These are phyloP conservation scores for Nyctibius bracteatus DNA, from an alignment of 2,113 vertebrate species.

Conservation along the genomic window DNA sequence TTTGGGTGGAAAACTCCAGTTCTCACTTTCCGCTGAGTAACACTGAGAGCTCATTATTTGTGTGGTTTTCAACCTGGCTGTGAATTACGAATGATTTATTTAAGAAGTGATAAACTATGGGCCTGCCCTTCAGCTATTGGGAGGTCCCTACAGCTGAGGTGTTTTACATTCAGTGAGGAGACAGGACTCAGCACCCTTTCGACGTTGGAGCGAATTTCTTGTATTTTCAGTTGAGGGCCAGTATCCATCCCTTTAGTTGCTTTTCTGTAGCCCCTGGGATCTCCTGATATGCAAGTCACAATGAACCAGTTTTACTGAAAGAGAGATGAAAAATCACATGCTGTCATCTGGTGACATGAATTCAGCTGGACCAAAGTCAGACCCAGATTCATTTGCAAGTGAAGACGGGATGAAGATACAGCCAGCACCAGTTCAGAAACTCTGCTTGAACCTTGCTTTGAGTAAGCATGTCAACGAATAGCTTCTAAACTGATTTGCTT, in stretches of 20 bases:
- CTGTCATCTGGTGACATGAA: background rate
- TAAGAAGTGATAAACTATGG: constrained; percentile 3
- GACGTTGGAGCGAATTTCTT: background rate
- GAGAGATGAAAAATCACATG: background rate
- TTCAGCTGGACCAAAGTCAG: background rate
- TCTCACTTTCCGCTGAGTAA: constrained; percentile 63
- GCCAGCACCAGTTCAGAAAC: background rate
- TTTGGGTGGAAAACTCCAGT: constrained; percentile 55
- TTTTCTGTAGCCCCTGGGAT: background rate
- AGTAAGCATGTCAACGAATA: background rate
- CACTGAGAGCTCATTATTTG: constrained; percentile 32
- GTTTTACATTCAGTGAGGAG: background rate
- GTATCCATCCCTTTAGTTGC: background rate
- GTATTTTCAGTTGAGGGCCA: background rate
- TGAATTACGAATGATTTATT: constrained; percentile 53
- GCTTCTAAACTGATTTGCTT: background rate
- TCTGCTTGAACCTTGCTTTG: background rate
- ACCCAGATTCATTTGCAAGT: background rate
- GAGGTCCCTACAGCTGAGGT: background rate
- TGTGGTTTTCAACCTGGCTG: constrained; percentile 43
- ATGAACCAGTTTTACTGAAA: background rate
- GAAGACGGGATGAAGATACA: background rate
- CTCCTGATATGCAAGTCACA: background rate
- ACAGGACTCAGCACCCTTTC: background rate
- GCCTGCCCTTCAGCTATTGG: background rate